A percentile compares a stretch with the other conserved stretches of the same genome.
These are phyloP conservation scores for Thera obeliscata DNA, from an alignment of 2,888 invertebrate genomes.

Conservation along the genomic window DNA sequence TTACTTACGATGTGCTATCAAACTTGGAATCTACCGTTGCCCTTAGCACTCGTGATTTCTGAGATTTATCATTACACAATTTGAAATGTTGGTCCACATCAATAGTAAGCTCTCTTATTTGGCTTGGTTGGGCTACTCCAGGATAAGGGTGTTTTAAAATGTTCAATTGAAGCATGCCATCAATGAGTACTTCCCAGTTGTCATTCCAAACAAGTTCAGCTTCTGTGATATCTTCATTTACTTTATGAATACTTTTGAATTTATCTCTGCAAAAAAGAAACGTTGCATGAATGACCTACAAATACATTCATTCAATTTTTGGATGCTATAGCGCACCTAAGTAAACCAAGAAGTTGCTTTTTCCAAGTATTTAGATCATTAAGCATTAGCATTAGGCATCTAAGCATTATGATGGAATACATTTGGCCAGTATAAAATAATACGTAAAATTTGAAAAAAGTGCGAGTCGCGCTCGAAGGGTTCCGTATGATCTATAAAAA, in stretches of 20 bases:
- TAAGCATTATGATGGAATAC: no score
- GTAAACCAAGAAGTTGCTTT: no score
- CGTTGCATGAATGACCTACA: background rate
- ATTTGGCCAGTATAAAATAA: no score
- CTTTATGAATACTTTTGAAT: constrained; percentile 49
- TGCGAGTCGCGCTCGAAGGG: no score
- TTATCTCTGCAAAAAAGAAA: constrained; percentile 44
- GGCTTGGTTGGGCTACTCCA: constrained; percentile 85
- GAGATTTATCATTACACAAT: constrained; percentile 9
- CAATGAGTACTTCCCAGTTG: constrained; percentile 92
- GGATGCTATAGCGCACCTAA: no score
- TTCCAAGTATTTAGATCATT: no score
- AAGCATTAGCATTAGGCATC: no score
- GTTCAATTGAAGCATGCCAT: constrained; percentile 91
- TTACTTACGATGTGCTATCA: constrained; percentile 48
- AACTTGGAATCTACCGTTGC: constrained; percentile 44
- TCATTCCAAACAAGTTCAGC: constrained; percentile 84
- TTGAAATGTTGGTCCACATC: constrained; percentile 44
- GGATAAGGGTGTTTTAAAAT: constrained; percentile 85
- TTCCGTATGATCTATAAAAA: no score
- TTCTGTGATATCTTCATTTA: constrained; percentile 44
- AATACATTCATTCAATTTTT: no score
- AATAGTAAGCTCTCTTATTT: constrained; percentile 46
- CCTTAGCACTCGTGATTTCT: constrained; percentile 27
- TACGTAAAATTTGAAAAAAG: no score